A percentile compares a stretch with the other conserved stretches of the same genome.
phyloP scores from a whole-genome alignment of 2,888 invertebrate species.

The Apamea epomidion region DNA sequence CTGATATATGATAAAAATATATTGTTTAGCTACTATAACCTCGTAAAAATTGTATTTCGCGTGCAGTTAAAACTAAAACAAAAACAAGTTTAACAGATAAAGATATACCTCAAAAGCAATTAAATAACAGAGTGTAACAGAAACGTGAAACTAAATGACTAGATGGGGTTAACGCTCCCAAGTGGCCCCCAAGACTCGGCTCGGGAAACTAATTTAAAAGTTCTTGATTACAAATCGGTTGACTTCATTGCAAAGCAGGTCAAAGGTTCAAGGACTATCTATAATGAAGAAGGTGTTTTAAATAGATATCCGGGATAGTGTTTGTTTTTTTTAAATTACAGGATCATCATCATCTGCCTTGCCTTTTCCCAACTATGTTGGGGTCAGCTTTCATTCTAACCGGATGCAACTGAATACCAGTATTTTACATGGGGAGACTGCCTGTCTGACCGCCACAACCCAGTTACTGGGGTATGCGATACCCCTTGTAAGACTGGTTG shows the following conservation, averaged over 20 bases:
- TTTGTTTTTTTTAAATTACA: neutral
- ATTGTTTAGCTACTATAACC: neutral
- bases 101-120: slow-evolving; percentile 1
- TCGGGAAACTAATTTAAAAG: slow-evolving; percentile 62
- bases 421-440: neutral
- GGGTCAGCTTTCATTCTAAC: neutral
- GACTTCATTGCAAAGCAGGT: slow-evolving; percentile 50
- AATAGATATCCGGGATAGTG: slow-evolving; percentile 13
- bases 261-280: slow-evolving; percentile 56
- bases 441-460: neutral
- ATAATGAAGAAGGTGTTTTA: slow-evolving; percentile 5
- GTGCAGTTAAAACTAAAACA: neutral
- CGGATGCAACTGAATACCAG: neutral
- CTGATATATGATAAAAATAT: neutral
- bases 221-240: slow-evolving; percentile 60
- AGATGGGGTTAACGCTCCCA: slow-evolving; percentile 57
- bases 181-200: slow-evolving; percentile 40
- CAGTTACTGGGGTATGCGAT: neutral
- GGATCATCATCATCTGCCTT: neutral
- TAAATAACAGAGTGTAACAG: slow-evolving; percentile 18
- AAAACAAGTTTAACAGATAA: neutral
- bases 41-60: neutral
- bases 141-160: slow-evolving; percentile 40
- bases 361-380: too few species aligned
- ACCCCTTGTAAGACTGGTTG: neutral